Evolutionary conservation across 2,113 vertebrate genomes (phyloP).

Genomic region (Rhineura floridana): DNA sequence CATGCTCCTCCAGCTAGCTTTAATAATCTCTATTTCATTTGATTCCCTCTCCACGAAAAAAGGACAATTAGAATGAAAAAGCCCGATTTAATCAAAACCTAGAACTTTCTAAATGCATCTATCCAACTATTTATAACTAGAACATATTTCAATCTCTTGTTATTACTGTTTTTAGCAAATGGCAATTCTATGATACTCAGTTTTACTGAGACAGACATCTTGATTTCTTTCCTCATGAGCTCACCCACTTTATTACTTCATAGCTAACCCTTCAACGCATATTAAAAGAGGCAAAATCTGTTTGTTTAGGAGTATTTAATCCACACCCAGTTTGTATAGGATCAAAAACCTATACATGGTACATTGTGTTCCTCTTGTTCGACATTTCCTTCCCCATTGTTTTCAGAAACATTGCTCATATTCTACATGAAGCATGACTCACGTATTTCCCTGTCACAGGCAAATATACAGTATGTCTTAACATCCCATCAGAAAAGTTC

Average conservation of each 20-base stretch:
- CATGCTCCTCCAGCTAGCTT: too few species aligned
- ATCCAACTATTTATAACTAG: neutral
- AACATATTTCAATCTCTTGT: neutral
- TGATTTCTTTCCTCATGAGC: neutral
- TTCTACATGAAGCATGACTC: constrained; percentile 40
- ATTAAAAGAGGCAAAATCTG: neutral
- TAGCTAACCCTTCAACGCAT: neutral
- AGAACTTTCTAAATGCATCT: neutral
- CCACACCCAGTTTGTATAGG: neutral
- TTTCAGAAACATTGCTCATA: constrained; percentile 17
- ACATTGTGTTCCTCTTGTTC: neutral
- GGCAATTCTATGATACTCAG: neutral
- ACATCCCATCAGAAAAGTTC: constrained; percentile 32
- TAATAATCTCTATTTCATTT: neutral
- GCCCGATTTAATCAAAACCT: neutral
- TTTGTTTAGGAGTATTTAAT: neutral
- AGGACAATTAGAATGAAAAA: neutral
- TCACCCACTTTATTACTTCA: neutral
- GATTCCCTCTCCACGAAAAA: neutral
- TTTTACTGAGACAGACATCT: neutral
- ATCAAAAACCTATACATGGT: neutral
- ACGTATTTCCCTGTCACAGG: neutral
- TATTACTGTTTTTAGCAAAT: neutral
- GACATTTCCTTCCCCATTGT: constrained; percentile 9
- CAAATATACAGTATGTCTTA: constrained; percentile 3